A percentile compares a stretch with the other conserved stretches of the same genome.
Conservation (phyloP, 1,140 invertebrate genomes). For the Carposina sasakii region DNA sequence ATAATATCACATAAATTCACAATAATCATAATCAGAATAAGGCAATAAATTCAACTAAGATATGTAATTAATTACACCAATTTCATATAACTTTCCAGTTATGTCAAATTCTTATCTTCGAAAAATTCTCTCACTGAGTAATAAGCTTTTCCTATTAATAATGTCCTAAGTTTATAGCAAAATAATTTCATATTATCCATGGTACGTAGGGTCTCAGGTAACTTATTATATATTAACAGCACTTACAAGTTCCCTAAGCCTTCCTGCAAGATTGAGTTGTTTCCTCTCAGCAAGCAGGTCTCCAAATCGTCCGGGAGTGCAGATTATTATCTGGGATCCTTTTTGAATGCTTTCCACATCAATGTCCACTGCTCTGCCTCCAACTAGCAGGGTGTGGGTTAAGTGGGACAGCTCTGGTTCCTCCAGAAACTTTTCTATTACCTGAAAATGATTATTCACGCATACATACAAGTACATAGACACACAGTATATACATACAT, state of each 20-base stretch:
- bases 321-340: constrained; percentile 90
- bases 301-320: constrained; percentile 93
- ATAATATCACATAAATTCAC: too few relatives aligned
- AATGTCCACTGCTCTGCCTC: constrained; percentile 83
- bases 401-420: constrained; percentile 49
- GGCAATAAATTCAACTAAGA: too few relatives aligned
- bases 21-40: too few relatives aligned
- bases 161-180: neutral
- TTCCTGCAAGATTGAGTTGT: constrained; percentile 47
- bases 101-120: too few relatives aligned
- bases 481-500: too few relatives aligned
- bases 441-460: constrained; percentile 36
- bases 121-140: too few relatives aligned
- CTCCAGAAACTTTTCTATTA: constrained; percentile 51
- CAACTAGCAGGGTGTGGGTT: constrained; percentile 79
- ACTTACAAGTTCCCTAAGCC: constrained; percentile 47
- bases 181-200: neutral
- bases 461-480: too few relatives aligned
- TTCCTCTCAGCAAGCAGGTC: constrained; percentile 81
- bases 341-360: constrained; percentile 79
- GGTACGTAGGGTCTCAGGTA: neutral
- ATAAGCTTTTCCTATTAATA: too few relatives aligned
- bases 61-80: too few relatives aligned
- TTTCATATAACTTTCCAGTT: too few relatives aligned
- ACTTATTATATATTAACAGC: too few relatives aligned